phyloP scores from a whole-genome alignment of 2,113 vertebrate genomes.

The Gadus macrocephalus region DNA sequence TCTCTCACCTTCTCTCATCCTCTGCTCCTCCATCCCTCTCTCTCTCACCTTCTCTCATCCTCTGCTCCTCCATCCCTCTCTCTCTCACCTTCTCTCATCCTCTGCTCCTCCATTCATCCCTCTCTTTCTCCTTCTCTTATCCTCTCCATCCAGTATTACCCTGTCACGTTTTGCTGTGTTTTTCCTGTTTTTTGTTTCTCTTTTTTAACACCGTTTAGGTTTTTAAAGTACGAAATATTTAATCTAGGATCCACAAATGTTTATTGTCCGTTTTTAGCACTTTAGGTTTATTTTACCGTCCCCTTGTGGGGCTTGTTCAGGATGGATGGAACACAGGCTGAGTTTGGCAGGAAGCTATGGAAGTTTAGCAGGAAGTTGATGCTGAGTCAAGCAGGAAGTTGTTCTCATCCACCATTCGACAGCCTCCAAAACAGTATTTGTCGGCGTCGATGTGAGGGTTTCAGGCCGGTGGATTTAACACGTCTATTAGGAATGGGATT shows the following conservation, averaged over 20 bases:
- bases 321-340: constrained; percentile 4
- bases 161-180: neutral
- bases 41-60: neutral
- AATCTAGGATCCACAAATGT: neutral
- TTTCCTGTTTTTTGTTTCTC: neutral
- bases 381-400: too few relatives aligned
- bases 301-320: constrained; percentile 6
- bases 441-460: too few relatives aligned
- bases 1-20: too few relatives aligned
- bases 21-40: neutral
- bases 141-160: neutral
- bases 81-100: too few relatives aligned
- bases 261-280: constrained; percentile 39
- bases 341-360: neutral
- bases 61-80: neutral
- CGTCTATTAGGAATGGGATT: too few relatives aligned
- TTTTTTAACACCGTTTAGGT: neutral
- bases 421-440: too few relatives aligned
- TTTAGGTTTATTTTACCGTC: constrained; percentile 31
- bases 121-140: neutral
- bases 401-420: too few relatives aligned
- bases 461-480: too few relatives aligned
- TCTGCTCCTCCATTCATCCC: neutral
- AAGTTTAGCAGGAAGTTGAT: constrained; percentile 22
- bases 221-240: neutral